Percentiles rank a stretch among this genome's conserved stretches.
Conservation (phyloP, 2,888 invertebrate species). For the Sesia apiformis region DNA sequence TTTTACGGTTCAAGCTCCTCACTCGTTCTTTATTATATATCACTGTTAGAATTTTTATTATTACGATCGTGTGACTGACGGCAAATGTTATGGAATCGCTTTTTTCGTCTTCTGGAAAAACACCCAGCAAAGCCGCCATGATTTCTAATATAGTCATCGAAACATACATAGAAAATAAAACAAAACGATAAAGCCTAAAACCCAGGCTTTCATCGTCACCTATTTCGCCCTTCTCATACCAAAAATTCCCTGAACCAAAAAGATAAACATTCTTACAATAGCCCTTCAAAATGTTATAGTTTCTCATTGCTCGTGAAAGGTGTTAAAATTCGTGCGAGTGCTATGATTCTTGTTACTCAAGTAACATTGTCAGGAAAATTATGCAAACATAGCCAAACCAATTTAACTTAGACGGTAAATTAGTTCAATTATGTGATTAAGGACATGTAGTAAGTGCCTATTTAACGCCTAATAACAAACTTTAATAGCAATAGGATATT, state of each 20-base stretch:
- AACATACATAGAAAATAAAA: conserved; percentile 35
- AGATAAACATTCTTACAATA: conserved; percentile 39
- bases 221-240: conserved; percentile 41
- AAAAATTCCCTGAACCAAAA: conserved; percentile 53
- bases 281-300: conserved; percentile 39
- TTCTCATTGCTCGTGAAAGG: conserved; percentile 32
- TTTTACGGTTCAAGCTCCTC: conserved; percentile 35
- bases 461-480: no score
- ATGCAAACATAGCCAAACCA: no score
- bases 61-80: conserved; percentile 50
- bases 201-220: conserved; percentile 34
- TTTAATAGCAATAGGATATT: no score
- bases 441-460: no score
- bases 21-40: conserved; percentile 36
- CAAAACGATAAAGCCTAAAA: conserved; percentile 30
- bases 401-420: no score
- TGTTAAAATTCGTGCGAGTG: no score
- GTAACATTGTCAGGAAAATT: no score
- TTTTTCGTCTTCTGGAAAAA: conserved; percentile 53
- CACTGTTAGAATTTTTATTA: conserved; percentile 48
- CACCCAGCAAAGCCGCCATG: conserved; percentile 40
- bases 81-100: conserved; percentile 51
- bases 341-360: no score
- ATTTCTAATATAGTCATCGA: conserved; percentile 53
- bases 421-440: no score